Evolutionary conservation across 2,797 vertebrate genomes (phyloP), one percentile per base, ranked within the genome.

Genomic region (Oreonectes daqikongensis): DNA sequence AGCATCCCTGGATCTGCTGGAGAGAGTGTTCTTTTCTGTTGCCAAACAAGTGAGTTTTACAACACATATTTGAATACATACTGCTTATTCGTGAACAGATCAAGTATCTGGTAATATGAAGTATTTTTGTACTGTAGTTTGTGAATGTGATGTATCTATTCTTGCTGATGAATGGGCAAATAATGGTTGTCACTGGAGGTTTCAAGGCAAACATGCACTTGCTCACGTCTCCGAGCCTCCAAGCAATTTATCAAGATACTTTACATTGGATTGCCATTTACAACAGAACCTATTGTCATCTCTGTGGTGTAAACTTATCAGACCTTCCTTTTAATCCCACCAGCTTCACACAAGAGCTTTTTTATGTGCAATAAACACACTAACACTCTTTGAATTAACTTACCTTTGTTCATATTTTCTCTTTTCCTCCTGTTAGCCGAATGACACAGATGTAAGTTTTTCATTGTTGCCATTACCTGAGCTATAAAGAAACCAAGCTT

Each of bases 1-100:
- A 82, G 91, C 97, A 86, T 95, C 94, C 84, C 88, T 95, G 87
- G 93, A 93, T 59, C 84, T 94, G 82, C 88, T 99, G 77, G 93
- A 94, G 78, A 90, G 86, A 66, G 90, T 87, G 72, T 94, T 98
- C 83, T 95, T 94, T 95, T 90, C 86, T 70, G 87, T 93, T 18
- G 90, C 93, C 26, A 93, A 84, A 84, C 95, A 99, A 95, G 96
- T 97, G 88, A 90, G 73, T 77, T 72, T 32, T 2, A 42, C 53
- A 42, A n/a, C 5, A 3, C n/a, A n/a, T n/a, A n/a, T 69, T 0
- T 53, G 17, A 70, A 53, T n/a, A 53, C 30, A 28, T 22, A 52
- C 20, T 53, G 20, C 10, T 53, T 4, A 17, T 18, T 5, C 5
- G 11, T 11, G 40, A 14, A 42, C 2, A 42, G 12, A 42, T 42